Evolutionary conservation across 1,140 invertebrate genomes (phyloP).

Genomic region (Eupristina koningsbergeri): DNA sequence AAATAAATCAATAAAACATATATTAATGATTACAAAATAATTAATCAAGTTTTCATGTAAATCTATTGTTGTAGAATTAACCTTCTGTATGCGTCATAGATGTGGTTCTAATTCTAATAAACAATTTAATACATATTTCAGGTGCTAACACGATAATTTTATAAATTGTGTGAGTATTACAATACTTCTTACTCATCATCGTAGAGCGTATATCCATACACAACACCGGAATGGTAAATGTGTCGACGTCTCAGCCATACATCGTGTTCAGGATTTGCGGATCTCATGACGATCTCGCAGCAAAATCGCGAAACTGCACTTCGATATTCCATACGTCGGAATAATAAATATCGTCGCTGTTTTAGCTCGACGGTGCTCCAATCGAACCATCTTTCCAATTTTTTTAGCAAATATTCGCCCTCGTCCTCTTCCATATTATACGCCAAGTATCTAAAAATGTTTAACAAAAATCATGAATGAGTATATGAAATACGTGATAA

Average conservation of each 20-base stretch:
- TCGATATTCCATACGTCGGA: slow-evolving; percentile 72
- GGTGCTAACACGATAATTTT: not conserved
- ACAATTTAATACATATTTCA: no score
- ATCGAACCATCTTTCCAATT: slow-evolving; percentile 53
- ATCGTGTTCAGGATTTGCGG: slow-evolving; percentile 57
- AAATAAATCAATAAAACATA: no score
- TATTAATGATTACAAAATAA: no score
- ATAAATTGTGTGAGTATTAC: not conserved
- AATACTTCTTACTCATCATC: not conserved
- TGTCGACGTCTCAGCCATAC: slow-evolving; percentile 60
- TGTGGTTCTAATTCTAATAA: no score
- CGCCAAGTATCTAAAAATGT: slow-evolving; percentile 72
- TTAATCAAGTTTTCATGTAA: no score
- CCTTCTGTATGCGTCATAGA: no score
- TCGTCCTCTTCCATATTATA: slow-evolving; percentile 79
- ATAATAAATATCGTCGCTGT: slow-evolving; percentile 70
- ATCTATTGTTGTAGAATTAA: no score
- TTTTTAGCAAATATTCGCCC: slow-evolving; percentile 11
- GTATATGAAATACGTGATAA: not conserved
- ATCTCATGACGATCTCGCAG: slow-evolving; percentile 73
- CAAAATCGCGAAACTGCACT: slow-evolving; percentile 73
- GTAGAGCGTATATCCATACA: slow-evolving; percentile 1
- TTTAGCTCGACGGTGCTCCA: slow-evolving; percentile 64
- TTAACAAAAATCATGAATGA: not conserved
- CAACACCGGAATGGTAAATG: slow-evolving; percentile 58